Evolutionary conservation across 2,888 invertebrate genomes (phyloP).

Genomic region (Schizaphis graminum): DNA sequence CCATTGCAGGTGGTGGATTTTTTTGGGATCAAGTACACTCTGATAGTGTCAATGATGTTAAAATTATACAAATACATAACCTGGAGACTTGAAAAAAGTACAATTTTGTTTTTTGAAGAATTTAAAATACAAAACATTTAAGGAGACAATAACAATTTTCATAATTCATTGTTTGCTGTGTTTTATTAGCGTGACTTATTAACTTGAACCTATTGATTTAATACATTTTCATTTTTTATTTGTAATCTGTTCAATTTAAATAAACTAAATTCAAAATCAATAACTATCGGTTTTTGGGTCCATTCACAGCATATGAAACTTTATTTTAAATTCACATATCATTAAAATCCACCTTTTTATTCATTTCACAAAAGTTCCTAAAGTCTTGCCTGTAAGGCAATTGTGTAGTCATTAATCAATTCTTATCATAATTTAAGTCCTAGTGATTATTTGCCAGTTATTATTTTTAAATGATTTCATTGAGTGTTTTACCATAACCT

Average conservation of each 20-base stretch:
- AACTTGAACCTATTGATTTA: constrained; percentile 5
- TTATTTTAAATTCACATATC: constrained; percentile 51
- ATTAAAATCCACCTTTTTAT: constrained; percentile 35
- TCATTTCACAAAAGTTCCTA: constrained; percentile 61
- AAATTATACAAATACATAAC: constrained; percentile 28
- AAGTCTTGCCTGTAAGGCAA: constrained; percentile 56
- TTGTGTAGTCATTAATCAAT: constrained; percentile 54
- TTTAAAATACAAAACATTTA: background rate
- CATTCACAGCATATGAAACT: constrained; percentile 46
- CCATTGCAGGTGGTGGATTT: constrained; percentile 28
- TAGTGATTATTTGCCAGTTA: constrained; percentile 38
- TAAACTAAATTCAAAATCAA: constrained; percentile 7
- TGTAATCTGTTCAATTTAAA: constrained; percentile 28
- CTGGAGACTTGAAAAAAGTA: constrained; percentile 55
- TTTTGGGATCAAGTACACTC: constrained; percentile 1
- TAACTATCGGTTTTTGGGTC: constrained; percentile 59
- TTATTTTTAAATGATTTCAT: constrained; percentile 22
- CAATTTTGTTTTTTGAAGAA: constrained; percentile 18
- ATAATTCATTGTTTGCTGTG: constrained; percentile 43
- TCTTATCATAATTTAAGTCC: constrained; percentile 61
- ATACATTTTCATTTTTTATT: constrained; percentile 19
- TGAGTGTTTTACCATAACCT: background rate
- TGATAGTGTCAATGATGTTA: background rate
- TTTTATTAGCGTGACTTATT: constrained; percentile 22
- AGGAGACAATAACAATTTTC: constrained; percentile 50